These are phyloP conservation scores for Rhinichthys klamathensis DNA, from an alignment of 2,113 vertebrate genomes.

Conservation along the genomic window DNA sequence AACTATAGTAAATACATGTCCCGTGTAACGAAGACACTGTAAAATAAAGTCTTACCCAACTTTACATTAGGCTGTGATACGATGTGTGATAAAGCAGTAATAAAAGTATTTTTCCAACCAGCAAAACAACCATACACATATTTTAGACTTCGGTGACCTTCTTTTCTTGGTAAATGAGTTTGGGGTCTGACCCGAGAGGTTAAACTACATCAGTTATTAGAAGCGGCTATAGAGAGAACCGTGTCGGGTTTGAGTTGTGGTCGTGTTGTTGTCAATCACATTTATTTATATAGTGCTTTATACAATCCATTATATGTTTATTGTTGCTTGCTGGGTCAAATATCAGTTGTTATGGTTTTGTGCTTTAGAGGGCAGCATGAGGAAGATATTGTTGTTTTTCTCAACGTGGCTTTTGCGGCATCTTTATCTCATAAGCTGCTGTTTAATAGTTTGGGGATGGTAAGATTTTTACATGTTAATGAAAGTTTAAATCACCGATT, in stretches of 20 bases:
- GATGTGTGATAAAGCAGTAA: background rate
- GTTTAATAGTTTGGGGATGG: background rate
- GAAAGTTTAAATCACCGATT: background rate
- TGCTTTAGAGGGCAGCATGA: background rate
- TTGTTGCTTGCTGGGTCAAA: too few relatives aligned
- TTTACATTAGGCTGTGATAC: background rate
- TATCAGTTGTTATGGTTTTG: background rate
- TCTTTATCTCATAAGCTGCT: background rate
- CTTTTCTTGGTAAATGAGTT: background rate
- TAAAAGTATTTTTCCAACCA: background rate
- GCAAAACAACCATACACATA: background rate
- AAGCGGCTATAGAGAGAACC: background rate
- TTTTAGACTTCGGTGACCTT: background rate
- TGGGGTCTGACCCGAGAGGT: background rate
- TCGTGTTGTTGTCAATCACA: background rate
- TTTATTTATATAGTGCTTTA: too few relatives aligned
- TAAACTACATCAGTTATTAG: background rate
- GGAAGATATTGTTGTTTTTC: background rate
- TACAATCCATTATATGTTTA: too few relatives aligned
- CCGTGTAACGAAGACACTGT: too few relatives aligned
- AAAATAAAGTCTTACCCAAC: too few relatives aligned
- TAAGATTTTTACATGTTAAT: background rate
- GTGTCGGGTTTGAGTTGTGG: background rate
- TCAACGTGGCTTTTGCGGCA: background rate
- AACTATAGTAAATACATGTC: too few relatives aligned